A percentile compares a stretch with the other conserved stretches of the same genome.
Conservation (phyloP, 2,113 vertebrate genomes). For the Macaca mulatta region DNA sequence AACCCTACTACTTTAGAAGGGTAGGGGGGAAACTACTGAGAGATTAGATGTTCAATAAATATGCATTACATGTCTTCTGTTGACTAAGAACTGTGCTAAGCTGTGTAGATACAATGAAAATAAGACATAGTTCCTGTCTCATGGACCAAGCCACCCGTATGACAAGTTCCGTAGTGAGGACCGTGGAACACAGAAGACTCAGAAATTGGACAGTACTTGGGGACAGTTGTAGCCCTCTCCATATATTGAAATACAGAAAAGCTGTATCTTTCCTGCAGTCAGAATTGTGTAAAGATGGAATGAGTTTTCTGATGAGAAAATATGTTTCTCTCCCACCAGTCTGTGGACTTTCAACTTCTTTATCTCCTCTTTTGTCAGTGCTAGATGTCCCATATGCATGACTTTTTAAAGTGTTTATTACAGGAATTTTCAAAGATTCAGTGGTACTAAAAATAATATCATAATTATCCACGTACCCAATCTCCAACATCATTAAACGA, state of each 20-base stretch:
- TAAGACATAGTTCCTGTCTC: neutral
- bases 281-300: neutral
- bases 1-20: neutral
- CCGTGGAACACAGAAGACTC: neutral
- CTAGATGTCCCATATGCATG: neutral
- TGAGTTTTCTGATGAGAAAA: neutral
- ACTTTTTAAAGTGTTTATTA: neutral
- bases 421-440: neutral
- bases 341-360: neutral
- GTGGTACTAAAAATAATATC: neutral
- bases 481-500: neutral
- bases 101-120: neutral
- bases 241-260: neutral
- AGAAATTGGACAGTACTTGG: neutral
- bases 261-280: neutral
- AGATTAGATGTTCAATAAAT: neutral
- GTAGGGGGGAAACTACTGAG: neutral
- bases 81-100: neutral
- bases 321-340: neutral
- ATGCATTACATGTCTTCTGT: neutral
- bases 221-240: neutral
- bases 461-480: neutral
- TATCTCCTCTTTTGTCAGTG: neutral
- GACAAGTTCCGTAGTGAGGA: rapidly evolving
- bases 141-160: rapidly evolving